Base-by-base conservation (phyloP, 1,140 invertebrate species). In the Parasteatoda tepidariorum region DNA sequence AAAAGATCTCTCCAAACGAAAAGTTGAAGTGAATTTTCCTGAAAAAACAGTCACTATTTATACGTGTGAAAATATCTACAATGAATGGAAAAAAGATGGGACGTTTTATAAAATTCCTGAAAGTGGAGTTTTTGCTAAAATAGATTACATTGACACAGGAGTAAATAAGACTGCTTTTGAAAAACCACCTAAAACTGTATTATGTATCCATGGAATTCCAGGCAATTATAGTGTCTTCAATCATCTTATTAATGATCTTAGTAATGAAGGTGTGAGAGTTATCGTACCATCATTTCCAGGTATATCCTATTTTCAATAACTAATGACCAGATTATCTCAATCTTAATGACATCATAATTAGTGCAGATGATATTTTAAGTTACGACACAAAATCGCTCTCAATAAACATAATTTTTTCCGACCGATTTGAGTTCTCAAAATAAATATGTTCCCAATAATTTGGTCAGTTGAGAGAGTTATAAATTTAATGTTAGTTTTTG, bases 281-380 rank as follows among this genome's bases (percentile, higher is more conserved):
- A 84, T 86, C 34, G 85, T 75, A 3, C 85, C 85, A 15, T 84
- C 79, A 24, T 86, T 73, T 55, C 85, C 85, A 64, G 79, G 85
- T 86, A 70, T 64, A 59, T 73, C 9, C 30, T 22, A 33, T 74
- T 22, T 71, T 28, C 54, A 18, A n/a, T n/a, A n/a, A n/a, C n/a
- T n/a, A n/a, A n/a, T n/a, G n/a, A n/a, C n/a, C n/a, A n/a, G n/a
- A n/a, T n/a, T n/a, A n/a, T n/a, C n/a, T n/a, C n/a, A n/a, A n/a
- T n/a, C n/a, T n/a, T n/a, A n/a, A n/a, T n/a, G n/a, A n/a, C n/a
- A n/a, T n/a, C n/a, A n/a, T n/a, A n/a, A n/a, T n/a, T n/a, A n/a
- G n/a, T n/a, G n/a, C n/a, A n/a, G n/a, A n/a, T n/a, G n/a, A n/a
- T n/a, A n/a, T n/a, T n/a, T n/a, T n/a, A n/a, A n/a, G n/a, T n/a